Conservation (phyloP, 2,113 vertebrate genomes). For the Otis tarda region DNA sequence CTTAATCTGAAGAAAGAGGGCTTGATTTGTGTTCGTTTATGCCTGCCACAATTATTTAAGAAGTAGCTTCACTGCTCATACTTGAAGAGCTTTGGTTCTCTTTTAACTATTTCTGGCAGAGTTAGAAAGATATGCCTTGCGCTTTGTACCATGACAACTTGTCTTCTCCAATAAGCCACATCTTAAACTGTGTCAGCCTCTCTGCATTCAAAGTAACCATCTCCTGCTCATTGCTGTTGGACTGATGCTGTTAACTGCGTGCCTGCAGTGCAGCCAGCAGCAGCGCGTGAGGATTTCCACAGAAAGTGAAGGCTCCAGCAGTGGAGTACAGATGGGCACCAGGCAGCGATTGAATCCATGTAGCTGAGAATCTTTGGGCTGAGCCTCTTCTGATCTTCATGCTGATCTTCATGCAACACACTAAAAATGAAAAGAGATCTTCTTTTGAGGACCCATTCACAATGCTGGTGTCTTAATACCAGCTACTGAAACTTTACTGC, state of each 20-base stretch:
- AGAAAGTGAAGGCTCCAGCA: not conserved
- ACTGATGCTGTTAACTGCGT: not conserved
- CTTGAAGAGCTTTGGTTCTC: slow-evolving; percentile 11
- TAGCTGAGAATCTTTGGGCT: not conserved
- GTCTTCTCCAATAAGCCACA: slow-evolving; percentile 20
- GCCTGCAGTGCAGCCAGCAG: slow-evolving; percentile 13
- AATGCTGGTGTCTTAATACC: not conserved
- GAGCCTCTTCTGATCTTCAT: not conserved
- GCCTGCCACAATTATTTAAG: slow-evolving; percentile 38
- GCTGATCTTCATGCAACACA: not conserved
- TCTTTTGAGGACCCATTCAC: not conserved
- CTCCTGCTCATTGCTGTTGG: slow-evolving; percentile 16
- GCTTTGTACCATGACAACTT: slow-evolving; percentile 13
- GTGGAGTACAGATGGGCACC: not conserved
- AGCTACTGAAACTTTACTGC: not conserved
- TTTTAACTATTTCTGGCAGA: slow-evolving; percentile 52
- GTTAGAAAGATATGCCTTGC: slow-evolving; percentile 25
- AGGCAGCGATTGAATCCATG: not conserved
- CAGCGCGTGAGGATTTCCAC: not conserved
- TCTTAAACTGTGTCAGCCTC: slow-evolving; percentile 10
- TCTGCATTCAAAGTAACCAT: slow-evolving; percentile 24
- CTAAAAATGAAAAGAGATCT: not conserved
- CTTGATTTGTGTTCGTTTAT: slow-evolving; percentile 41
- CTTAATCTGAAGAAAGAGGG: slow-evolving; percentile 42
- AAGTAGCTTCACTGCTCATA: not conserved